A percentile compares a stretch with the other conserved stretches of the same genome.
phyloP scores from a whole-genome alignment of 2,113 vertebrate genomes.

The Bubo scandiacus region DNA sequence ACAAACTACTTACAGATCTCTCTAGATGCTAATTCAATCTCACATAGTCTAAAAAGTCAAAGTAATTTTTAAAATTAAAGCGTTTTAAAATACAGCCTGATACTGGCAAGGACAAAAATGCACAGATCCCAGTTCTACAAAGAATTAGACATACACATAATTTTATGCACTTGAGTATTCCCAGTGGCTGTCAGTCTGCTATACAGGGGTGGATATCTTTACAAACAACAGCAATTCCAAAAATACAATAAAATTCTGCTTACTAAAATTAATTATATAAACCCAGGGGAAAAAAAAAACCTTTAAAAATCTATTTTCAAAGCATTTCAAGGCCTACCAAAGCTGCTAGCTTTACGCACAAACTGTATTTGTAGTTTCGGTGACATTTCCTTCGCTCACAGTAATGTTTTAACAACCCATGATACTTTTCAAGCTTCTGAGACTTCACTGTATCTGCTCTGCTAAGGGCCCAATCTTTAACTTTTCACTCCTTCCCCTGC shows the following conservation, averaged over 20 bases:
- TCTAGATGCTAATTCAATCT: background rate
- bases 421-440: background rate
- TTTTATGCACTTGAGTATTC: background rate
- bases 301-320: background rate
- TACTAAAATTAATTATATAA: background rate
- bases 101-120: background rate
- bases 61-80: background rate
- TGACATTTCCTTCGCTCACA: fast-evolving
- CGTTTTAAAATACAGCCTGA: background rate
- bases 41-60: background rate
- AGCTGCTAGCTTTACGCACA: background rate
- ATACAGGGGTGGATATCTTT: background rate
- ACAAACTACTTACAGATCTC: background rate
- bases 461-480: background rate
- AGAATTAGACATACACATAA: background rate
- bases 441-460: background rate
- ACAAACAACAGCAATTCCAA: background rate
- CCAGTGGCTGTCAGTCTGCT: background rate
- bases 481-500: background rate
- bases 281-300: fast-evolving
- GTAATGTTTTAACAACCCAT: background rate
- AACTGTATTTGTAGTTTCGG: background rate
- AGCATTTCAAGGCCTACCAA: background rate
- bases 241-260: background rate
- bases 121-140: background rate